These are phyloP conservation scores for Rhabditoides inermis DNA, from an alignment of 2,888 invertebrate species.

Conservation along the genomic window DNA sequence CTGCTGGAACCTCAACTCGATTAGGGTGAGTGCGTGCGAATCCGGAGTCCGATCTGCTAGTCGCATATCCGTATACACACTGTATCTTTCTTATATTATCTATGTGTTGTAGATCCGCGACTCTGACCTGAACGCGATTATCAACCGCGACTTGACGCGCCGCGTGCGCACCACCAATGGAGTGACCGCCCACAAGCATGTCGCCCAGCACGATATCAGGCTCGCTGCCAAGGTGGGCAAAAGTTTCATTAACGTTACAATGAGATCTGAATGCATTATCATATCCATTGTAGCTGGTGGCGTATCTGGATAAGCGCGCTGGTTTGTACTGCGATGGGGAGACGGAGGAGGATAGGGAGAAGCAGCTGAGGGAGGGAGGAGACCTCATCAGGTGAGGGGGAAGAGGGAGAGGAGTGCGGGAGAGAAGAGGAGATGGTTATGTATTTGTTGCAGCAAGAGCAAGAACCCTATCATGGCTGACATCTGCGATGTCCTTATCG, in stretches of 20 bases:
- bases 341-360: slow-evolving; percentile 24
- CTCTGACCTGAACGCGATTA: slow-evolving; percentile 85
- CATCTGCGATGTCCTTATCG: slow-evolving; percentile 88
- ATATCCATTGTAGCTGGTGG: slow-evolving; percentile 49
- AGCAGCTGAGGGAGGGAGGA: slow-evolving; percentile 26
- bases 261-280: background rate
- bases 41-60: background rate
- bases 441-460: slow-evolving; percentile 9
- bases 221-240: slow-evolving; percentile 53
- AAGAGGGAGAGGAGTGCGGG: too few relatives aligned
- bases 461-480: slow-evolving; percentile 85
- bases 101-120: slow-evolving; percentile 65
- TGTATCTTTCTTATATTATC: background rate
- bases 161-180: slow-evolving; percentile 85
- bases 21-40: slow-evolving; percentile 58
- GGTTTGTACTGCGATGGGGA: slow-evolving; percentile 53
- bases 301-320: slow-evolving; percentile 55
- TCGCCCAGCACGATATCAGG: slow-evolving; percentile 58
- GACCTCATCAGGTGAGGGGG: slow-evolving; percentile 19
- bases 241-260: too few relatives aligned
- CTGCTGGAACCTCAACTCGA: slow-evolving; percentile 94
- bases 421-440: background rate
- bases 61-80: too few relatives aligned
- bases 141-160: slow-evolving; percentile 88
- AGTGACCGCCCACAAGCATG: slow-evolving; percentile 76